phyloP scores from a whole-genome alignment of 2,113 vertebrate species.

The Mobula hypostoma region DNA sequence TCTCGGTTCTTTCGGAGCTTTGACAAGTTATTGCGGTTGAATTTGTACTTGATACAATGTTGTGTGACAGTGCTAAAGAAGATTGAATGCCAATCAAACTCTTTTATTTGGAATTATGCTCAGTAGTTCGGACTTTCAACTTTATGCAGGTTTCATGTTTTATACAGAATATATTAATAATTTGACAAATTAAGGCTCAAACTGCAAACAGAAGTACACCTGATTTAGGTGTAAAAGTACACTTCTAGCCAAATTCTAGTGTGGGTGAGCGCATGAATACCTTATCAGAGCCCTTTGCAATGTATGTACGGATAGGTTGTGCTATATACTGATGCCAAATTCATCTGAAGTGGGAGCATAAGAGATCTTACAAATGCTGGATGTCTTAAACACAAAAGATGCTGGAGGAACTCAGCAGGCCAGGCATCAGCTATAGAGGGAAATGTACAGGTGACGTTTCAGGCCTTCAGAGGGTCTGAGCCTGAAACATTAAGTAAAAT shows the following conservation, averaged over 20 bases:
- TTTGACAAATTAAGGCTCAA: not conserved
- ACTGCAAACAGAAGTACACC: not conserved
- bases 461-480: no score
- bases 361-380: no score
- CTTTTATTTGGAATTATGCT: not conserved
- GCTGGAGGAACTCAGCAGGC: no score
- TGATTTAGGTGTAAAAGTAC: not conserved
- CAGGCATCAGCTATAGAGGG: no score
- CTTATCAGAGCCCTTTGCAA: not conserved
- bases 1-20: no score
- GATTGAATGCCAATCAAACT: not conserved
- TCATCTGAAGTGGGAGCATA: not conserved
- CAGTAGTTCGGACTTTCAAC: not conserved
- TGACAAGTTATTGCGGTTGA: no score
- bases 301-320: not conserved
- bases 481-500: not conserved
- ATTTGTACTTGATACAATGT: no score
- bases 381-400: no score
- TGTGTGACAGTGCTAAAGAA: no score
- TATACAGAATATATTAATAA: not conserved
- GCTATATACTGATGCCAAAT: not conserved
- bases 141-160: not conserved
- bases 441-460: no score
- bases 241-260: not conserved
- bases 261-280: not conserved